These are phyloP conservation scores for Pseudomyrmex pallidus DNA, from an alignment of 1,140 invertebrate species.

Conservation along the genomic window DNA sequence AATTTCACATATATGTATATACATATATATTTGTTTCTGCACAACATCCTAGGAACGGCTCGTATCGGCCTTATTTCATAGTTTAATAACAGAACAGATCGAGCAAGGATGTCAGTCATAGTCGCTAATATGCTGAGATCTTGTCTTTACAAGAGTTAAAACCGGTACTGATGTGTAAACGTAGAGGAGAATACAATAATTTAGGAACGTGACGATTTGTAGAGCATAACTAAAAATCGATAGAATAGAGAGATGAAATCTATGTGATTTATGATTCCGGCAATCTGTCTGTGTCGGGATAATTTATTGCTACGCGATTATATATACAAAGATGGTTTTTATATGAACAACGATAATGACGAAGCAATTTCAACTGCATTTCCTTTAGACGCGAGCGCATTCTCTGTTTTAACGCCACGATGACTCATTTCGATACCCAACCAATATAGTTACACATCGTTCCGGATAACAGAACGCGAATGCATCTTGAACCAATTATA, in stretches of 20 bases:
- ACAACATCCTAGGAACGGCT: no score
- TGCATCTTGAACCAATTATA: slow-evolving; percentile 53
- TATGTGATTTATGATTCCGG: neutral
- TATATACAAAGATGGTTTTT: neutral
- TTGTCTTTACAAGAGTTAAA: no score
- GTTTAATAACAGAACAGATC: no score
- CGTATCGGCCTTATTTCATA: no score
- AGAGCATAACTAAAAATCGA: neutral
- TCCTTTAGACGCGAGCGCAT: neutral
- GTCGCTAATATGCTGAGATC: no score
- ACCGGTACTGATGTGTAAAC: no score
- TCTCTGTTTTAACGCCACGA: neutral
- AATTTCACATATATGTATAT: no score
- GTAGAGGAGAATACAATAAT: neutral
- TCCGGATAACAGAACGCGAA: slow-evolving; percentile 18
- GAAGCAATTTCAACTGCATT: neutral
- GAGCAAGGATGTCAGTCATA: no score
- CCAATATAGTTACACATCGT: neutral
- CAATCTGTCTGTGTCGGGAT: neutral
- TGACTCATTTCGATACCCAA: neutral
- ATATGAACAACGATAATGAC: neutral
- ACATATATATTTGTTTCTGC: no score
- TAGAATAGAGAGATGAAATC: neutral
- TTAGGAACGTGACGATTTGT: neutral
- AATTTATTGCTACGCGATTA: neutral